Evolutionary conservation across 2,888 invertebrate species (phyloP), one percentile per base, ranked within the genome.

Genomic region (Plebejus argus): DNA sequence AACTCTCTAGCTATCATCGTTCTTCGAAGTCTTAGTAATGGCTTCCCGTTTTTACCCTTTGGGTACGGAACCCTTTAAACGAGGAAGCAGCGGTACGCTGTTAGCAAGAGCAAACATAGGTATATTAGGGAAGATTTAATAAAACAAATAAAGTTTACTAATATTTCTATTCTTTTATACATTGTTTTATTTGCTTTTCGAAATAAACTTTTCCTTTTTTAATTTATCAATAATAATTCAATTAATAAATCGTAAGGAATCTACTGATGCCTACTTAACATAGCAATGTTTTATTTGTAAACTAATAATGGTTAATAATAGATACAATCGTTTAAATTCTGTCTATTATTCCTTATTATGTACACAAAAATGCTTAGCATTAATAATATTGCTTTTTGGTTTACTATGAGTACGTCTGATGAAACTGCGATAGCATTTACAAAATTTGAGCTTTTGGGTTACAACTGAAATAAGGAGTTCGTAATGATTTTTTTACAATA

Each of bases 161-260:
- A 90, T 92, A 90, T 89, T 89, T 90, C 92, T 93, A 93, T 93
- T 90, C 23, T 90, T 90, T 90, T 90, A 88, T 91, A 91, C 90
- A 91, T 92, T 92, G 92, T 92, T 91, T 91, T 74, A 74, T 74
- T 92, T 91, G 91, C 88, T 89, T 91, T 91, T 88, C 86, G 90
- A 91, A 92, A 91, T 91, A 89, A 92, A 89, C 85, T 89, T 88
- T 45, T 89, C 87, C 83, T 87, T 85, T 84, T 90, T 93, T 89
- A 86, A 66, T 87, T 89, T 84, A 90, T 87, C 88, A 89, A 86
- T 88, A 87, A 87, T 87, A 86, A 87, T 88, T 87, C 89, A 89
- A 89, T 90, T 87, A 90, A 89, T 89, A 88, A 83, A 90, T 89
- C 90, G 91, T 89, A 90, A 90, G 90, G 89, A 91, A 89, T 88